Evolutionary conservation across 2,113 vertebrate genomes (phyloP), one percentile per base, ranked within the genome.

Genomic region (Hymenochirus boettgeri): DNA sequence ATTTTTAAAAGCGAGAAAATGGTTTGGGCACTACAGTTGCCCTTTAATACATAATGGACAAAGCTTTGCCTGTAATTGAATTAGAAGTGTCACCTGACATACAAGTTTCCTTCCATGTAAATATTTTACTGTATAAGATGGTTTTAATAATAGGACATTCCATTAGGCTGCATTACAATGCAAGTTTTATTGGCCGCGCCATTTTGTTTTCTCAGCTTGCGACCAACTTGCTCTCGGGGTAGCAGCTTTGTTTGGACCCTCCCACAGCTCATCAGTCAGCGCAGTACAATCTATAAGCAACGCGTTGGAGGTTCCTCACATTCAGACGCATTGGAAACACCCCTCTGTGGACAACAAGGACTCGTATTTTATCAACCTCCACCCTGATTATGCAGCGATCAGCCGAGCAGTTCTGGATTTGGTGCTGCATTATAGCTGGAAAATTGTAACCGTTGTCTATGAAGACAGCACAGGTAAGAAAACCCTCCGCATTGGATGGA

Each of bases 201-300:
- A 56, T 42, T 0, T 35, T 10, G 54, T 17, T 61, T 33, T 15
- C 2, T 6, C 1, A 98, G 96, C 96, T 1, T 99, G 96, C 10
- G 96, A 99, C 79, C 96, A 99, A 85, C 79, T 99, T 48, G 93
- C 93, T 0, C 82, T 99, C 53, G 96, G 96, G 0, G 95, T 99
- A 11, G 96, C 94, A 0, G 94, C 96, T 0, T 84, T 98, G 0
- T 96, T 99, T 0, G 96, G 96, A 26, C 96, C 96, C 0, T 91
- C 93, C 4, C 95, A 98, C 81, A 95, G 95, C 76, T 96, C 96
- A 0, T 96, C 96, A 0, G 92, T 96, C 76, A 98, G 96, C 0
- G 95, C 96, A 0, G 96, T 99, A 55, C 96, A 99, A 79, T 99
- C 96, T 7, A 97, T 98, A 60, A 97, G 93, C 75, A 98, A 98